Evolutionary conservation across 1,140 invertebrate genomes (phyloP).

Genomic region (Drosophila pectinifera): DNA sequence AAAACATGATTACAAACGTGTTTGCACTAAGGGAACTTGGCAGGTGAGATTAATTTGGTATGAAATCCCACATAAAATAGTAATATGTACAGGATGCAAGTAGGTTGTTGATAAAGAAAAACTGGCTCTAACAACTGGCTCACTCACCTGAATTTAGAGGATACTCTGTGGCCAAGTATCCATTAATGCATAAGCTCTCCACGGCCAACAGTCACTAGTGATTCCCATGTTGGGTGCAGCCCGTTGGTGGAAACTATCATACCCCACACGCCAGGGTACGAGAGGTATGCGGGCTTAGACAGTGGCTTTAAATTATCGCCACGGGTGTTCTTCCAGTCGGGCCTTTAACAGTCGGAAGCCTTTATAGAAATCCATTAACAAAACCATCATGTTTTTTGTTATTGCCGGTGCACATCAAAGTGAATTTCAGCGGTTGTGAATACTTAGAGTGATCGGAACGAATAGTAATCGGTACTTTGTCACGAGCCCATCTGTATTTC

Average conservation of each 20-base stretch:
- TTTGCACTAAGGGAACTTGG: not conserved
- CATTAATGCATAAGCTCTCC: constrained; percentile 8
- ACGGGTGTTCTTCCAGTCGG: constrained; percentile 54
- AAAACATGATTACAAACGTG: constrained; percentile 8
- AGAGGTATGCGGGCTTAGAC: constrained; percentile 54
- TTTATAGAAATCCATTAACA: constrained; percentile 65
- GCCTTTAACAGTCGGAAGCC: constrained; percentile 57
- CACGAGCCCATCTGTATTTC: constrained; percentile 48
- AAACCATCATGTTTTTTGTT: constrained; percentile 61
- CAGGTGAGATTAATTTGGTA: constrained; percentile 1
- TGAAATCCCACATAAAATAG: constrained; percentile 5
- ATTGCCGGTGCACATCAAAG: constrained; percentile 53
- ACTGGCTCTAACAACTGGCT: not conserved
- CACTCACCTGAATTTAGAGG: not conserved
- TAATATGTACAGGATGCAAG: constrained; percentile 9
- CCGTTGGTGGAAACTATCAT: constrained; percentile 31
- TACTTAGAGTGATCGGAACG: constrained; percentile 49
- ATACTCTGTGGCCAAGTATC: not conserved
- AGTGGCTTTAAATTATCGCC: constrained; percentile 63
- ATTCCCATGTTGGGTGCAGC: constrained; percentile 13
- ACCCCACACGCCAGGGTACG: constrained; percentile 33
- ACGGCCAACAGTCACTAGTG: constrained; percentile 3
- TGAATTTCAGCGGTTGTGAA: constrained; percentile 32
- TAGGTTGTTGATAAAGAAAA: constrained; percentile 4
- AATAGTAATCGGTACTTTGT: constrained; percentile 52